Evolutionary conservation across 2,797 vertebrate genomes (phyloP), one percentile per base, ranked within the genome.

Genomic region (Sebastes steindachneri): DNA sequence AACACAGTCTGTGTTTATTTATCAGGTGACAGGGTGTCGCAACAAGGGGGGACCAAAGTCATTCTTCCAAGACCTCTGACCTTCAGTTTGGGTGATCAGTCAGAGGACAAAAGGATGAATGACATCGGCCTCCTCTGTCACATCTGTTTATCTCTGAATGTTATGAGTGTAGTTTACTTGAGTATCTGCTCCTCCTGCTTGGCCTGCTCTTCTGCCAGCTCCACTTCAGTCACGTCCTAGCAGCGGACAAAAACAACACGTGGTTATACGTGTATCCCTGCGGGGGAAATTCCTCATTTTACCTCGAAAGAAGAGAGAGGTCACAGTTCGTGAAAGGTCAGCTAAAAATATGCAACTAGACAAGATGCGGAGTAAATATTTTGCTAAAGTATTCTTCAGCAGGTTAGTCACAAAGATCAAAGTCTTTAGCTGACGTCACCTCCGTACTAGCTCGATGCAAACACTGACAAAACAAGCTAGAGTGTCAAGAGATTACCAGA

Each of bases 171-270:
- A 23, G 92, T 97, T 95, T 87, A 99, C 99, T 97, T 99, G 5
- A 99, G 88, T 25, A 98, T 96, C 90, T 97, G 97, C 23, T 98
- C 97, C 82, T 99, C 98, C 74, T 96, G 95, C 85, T 96, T 97
- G 59, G 97, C 97, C 88, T 98, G 97, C 5, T 97, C 96, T 83
- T 99, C 97, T 1, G 96, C 96, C 75, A 96, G 93, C 86, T 99
- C 98, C 9, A 77, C 93, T 82, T 98, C 96, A 0, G 98, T 98
- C 85, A 99, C 97, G 29, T 99, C 99, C 99, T 99, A 62, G 17
- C 75, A 41, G 64, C 1, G 41, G 54, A 86, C 19, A 84, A 86
- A 17, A 84, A 37, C 78, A 35, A 35, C 33, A 11, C 33, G 5
- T 35, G 23, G 62, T 31, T 9, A 55, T 63, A 4, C 14, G 26